Base-by-base conservation (phyloP, 2,797 vertebrate genomes). In the Myotis myotis region DNA sequence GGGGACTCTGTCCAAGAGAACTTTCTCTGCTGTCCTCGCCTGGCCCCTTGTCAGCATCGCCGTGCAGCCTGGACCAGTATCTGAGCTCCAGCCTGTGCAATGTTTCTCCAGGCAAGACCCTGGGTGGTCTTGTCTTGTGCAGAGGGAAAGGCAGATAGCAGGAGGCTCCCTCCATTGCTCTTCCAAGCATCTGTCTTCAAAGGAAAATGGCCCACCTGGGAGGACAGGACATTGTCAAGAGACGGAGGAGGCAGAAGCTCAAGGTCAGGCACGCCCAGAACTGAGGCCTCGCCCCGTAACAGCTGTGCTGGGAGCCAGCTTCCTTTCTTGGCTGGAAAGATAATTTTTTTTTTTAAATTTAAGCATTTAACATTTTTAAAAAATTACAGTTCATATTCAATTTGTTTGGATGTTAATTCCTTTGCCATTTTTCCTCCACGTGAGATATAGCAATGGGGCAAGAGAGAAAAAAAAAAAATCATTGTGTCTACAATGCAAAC, bases 111-210 rank as follows among this genome's bases (percentile, higher is more conserved):
- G 86, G 96, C 76, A 25, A 96, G 95, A 49, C 96, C 44, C 97
- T 98, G 98, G 98, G 98, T 98, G 98, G 98, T 98, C 98, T 98
- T 96, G 96, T 97, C 97, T 98, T 83, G 95, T 94, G 96, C 97
- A 96, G 96, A 98, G 97, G 95, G 97, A 97, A 96, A 97, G 97
- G 97, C 97, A 98, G 98, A 98, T 97, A 98, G 96, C 95, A 86
- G 92, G 96, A 98, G 95, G 90, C 96, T 98, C 98, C 97, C 97
- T 98, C 97, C 97, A 97, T 96, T 96, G 87, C 97, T 95, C 93
- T 96, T 96, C 96, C 96, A 97, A 97, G 97, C 96, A 89, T 96
- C 93, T 41, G 94, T 95, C 97, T 98, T 95, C 95, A 97, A 97
- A 98, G 96, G 93, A 97, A 98, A 98, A 94, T 88, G 97, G 98